Evolutionary conservation across 2,113 vertebrate genomes (phyloP), one percentile per base, ranked within the genome.

Genomic region (Ammospiza nelsoni): DNA sequence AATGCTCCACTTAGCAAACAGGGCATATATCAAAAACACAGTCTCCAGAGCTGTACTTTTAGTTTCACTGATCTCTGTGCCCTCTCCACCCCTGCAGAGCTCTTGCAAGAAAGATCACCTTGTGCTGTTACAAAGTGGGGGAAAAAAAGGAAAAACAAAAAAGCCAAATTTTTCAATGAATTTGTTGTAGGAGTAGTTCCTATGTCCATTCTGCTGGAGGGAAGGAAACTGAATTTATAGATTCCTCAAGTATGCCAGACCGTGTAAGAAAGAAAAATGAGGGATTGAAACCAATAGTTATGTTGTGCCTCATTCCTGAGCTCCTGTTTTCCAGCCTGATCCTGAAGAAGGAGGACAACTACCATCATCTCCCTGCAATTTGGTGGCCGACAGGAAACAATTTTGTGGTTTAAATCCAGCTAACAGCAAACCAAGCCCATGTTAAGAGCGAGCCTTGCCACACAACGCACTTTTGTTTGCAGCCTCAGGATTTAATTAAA

Each of bases 401-500:
- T 81, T 86, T 67, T 61, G 90, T 84, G 90, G 88, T 96, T 96
- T 78, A 74, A 92, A 96, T 78, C 76, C n/a, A 61, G 76, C 86
- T 77, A 58, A 52, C 29, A 73, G 87, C 1, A 9, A 87, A 85
- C 24, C 2, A 23, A 96, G 76, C 43, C 84, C 80, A 89, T 3
- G 18, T 51, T 57, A 63, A 55, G n/a, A 88, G 78, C 0, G 1
- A 85, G 54, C 46, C 79, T 67, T 6, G 4, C 75, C 25, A 6
- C 72, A 59, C 52, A 68, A 29, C 6, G 1, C 46, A 74, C 82
- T 89, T 90, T 75, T 94, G 85, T 93, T 95, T 92, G 92, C 88
- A 95, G 90, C 76, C 79, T 92, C 11, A 0, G 83, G 94, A 96
- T 95, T 97, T 96, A 95, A 94, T 92, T 90, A 94, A 91, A 78